Base-by-base conservation (phyloP, 1,140 invertebrate genomes). In the Trialeurodes vaporariorum region DNA sequence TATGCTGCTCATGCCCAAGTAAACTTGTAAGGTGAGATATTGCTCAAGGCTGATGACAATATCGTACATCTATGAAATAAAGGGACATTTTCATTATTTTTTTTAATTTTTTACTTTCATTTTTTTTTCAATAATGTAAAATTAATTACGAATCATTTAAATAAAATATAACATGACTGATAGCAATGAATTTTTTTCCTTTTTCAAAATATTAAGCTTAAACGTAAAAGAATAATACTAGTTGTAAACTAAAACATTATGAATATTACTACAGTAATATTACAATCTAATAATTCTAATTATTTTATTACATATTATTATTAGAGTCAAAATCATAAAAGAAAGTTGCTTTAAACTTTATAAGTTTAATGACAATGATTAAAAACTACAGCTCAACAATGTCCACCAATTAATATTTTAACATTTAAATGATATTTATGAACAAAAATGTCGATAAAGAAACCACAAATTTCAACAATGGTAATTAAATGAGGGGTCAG, bases 121-220 rank as follows among this genome's bases (percentile, higher is more conserved):
- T 49, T 49, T 49, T 49, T 49, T 49, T 49, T 49, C 34, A 49
- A 49, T 49, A 49, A 49, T 49, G 34, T 49, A 49, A 49, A 49
- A 49, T 49, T 49, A 49, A 17, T 49, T 49, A 49, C 34, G 34
- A 49, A 49, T 49, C 34, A 49, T 49, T 49, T 9, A 49, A 49
- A 49, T 49, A 49, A 49, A 49, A 49, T 49, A 49, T 49, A 49
- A 49, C 34, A 49, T 49, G 34, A 49, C 34, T 49, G 34, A 49
- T 49, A 49, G 34, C 34, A 49, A 49, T 49, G 34, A 49, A 49
- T 49, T 49, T 49, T 49, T 49, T 49, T n/a, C n/a, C n/a, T 17
- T 49, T 49, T 49, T 49, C 5, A 49, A 49, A 49, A 49, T 49
- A 49, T 49, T 49, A 49, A 49, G 34, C 34, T 49, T 49, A 49